phyloP scores from a whole-genome alignment of 2,113 vertebrate species.

The Silurus asotus region DNA sequence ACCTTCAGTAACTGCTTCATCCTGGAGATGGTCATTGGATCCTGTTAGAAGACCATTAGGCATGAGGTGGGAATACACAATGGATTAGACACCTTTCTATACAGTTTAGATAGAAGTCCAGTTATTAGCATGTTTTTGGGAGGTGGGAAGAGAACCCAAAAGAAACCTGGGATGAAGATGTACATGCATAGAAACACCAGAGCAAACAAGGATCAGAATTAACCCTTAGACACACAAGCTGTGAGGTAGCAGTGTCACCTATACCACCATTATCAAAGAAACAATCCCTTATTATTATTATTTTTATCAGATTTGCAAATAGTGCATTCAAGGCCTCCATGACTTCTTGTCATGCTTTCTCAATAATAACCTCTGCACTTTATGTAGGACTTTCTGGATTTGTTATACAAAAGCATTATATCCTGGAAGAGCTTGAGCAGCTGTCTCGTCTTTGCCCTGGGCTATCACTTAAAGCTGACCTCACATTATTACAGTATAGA shows the following conservation, averaged over 20 bases:
- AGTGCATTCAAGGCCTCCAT: not conserved
- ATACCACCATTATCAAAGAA: not conserved
- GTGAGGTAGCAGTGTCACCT: not conserved
- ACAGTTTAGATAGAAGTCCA: not conserved
- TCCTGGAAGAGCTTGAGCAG: not conserved
- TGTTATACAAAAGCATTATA: not conserved
- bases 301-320: not conserved
- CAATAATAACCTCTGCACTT: slow-evolving; percentile 1
- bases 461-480: slow-evolving; percentile 9
- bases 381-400: not conserved
- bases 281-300: not conserved
- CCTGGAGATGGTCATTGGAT: not conserved
- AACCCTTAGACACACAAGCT: not conserved
- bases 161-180: not conserved
- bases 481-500: not conserved
- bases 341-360: slow-evolving; percentile 1
- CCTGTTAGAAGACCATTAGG: not conserved
- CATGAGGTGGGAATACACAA: not conserved
- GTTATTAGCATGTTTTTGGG: not conserved
- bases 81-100: not conserved
- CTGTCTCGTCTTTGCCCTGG: not conserved
- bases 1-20: not conserved
- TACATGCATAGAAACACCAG: not conserved
- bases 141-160: not conserved
- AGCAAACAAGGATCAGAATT: not conserved